Conservation (phyloP, 2,888 invertebrate genomes). For the Nowickia ferox region DNA sequence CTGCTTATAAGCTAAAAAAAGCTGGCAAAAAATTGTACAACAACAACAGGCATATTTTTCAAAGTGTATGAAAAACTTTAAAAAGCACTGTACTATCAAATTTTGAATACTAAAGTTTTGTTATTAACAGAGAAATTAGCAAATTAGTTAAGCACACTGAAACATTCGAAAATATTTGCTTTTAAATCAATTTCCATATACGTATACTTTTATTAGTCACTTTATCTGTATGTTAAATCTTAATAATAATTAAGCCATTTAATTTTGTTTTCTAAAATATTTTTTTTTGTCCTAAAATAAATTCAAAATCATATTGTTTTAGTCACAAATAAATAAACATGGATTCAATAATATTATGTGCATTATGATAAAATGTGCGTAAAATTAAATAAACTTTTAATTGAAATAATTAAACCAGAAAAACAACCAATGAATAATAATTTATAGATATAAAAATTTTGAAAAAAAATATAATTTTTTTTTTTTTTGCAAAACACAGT, state of each 20-base stretch:
- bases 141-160: no score
- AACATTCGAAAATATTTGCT: no score
- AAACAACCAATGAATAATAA: slow-evolving; percentile 27
- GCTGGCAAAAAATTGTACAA: no score
- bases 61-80: no score
- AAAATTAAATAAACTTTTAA: slow-evolving; percentile 31
- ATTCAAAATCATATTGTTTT: slow-evolving; percentile 48
- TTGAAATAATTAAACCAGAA: slow-evolving; percentile 58
- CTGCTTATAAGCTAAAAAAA: no score
- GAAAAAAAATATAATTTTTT: slow-evolving; percentile 27
- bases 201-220: not conserved
- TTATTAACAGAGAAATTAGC: no score
- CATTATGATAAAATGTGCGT: slow-evolving; percentile 55
- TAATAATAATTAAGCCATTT: slow-evolving; percentile 17
- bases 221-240: not conserved
- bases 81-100: no score
- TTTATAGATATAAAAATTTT: slow-evolving; percentile 32
- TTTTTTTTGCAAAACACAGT: slow-evolving; percentile 68
- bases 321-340: slow-evolving; percentile 63
- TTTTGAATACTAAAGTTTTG: no score
- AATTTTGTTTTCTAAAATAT: slow-evolving; percentile 34
- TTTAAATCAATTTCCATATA: not conserved
- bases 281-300: slow-evolving; percentile 6
- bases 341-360: slow-evolving; percentile 46
- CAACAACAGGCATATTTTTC: no score